Base-by-base conservation (phyloP, 2,888 invertebrate genomes). In the Leucoma salicis region DNA sequence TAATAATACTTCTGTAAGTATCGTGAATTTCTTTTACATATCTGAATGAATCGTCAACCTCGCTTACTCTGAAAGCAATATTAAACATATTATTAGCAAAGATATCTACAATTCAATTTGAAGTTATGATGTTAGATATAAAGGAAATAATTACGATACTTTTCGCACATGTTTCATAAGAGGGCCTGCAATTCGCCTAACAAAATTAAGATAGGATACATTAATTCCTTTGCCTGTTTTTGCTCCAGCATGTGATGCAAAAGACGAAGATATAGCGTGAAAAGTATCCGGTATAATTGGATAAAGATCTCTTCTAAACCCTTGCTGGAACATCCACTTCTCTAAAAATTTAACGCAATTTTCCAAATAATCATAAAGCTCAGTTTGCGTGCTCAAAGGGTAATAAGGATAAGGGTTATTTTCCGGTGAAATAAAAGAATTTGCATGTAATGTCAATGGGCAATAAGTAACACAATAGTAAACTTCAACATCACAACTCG, bases 291-390 rank as follows among this genome's bases (percentile, higher is more conserved):
- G 89, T 53, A 89, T 83, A 39, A 72, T 68, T 1, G 89, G 88
- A 60, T 70, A 83, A 34, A 89, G 70, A 50, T 89, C 89, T 63
- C 84, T 79, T 35, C 83, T 77, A 61, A 87, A 89, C 6, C 89
- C 89, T 80, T 89, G 88, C 39, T 78, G 78, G 48, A 79, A 88
- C 83, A 89, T 78, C 89, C 89, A 89, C 52, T 76, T 85, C 53
- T 88, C 87, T 31, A 89, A 62, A 65, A 89, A 89, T 21, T 45
- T 47, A 11, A 63, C 62, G 49, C 81, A 77, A 1, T 31, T 59
- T 49, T 77, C 74, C 70, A 86, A 68, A 47, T 88, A 87, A 12
- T 78, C 60, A 51, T 72, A 73, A 12, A 84, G 59, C 24, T 74
- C 55, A 2, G 16, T 46, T 64, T 87, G 77, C n/a, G 52, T 57